A percentile compares a stretch with the other conserved stretches of the same genome.
These are phyloP conservation scores for Catajapyx aquilonaris DNA, from an alignment of 1,140 invertebrate species.

Conservation along the genomic window DNA sequence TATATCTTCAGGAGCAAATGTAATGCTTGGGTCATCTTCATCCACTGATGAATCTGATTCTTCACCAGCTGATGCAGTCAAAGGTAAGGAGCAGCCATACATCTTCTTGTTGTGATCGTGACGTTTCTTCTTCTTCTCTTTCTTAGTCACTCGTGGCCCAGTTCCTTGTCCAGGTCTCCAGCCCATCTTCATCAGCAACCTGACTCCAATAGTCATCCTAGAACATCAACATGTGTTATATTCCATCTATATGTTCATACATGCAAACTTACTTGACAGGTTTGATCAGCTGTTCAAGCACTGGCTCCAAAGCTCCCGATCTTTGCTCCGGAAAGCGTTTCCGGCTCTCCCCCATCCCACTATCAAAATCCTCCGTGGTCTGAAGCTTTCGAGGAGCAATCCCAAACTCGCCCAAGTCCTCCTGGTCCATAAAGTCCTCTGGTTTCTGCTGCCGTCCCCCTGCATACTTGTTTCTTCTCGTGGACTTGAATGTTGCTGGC, in stretches of 20 bases:
- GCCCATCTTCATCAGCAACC: conserved; percentile 64
- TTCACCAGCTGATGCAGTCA: conserved; percentile 17
- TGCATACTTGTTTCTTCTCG: conserved; percentile 44
- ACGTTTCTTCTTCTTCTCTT: conserved; percentile 28
- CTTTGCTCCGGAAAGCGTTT: too few species aligned
- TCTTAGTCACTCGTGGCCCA: conserved; percentile 42
- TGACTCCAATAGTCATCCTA: conserved; percentile 69
- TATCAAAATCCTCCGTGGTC: conserved; percentile 47
- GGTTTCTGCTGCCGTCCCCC: conserved; percentile 32
- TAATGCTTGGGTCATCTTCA: conserved; percentile 18
- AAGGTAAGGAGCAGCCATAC: conserved; percentile 45
- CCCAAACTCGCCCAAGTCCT: conserved; percentile 81
- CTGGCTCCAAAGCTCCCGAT: too few species aligned
- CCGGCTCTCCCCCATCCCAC: conserved; percentile 11
- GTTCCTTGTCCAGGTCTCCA: conserved; percentile 81
- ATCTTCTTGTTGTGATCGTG: conserved; percentile 23
- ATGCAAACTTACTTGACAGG: conserved; percentile 36
- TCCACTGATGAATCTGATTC: conserved; percentile 13
- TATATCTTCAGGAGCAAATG: conserved; percentile 73
- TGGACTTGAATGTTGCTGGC: conserved; percentile 80
- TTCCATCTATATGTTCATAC: conserved; percentile 3
- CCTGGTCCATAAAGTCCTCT: conserved; percentile 97
- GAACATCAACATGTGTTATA: conserved; percentile 9
- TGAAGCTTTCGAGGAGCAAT: conserved; percentile 73
- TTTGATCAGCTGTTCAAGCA: conserved; percentile 53